Evolutionary conservation across 1,140 invertebrate genomes (phyloP).

Genomic region (Camponotus floridanus): DNA sequence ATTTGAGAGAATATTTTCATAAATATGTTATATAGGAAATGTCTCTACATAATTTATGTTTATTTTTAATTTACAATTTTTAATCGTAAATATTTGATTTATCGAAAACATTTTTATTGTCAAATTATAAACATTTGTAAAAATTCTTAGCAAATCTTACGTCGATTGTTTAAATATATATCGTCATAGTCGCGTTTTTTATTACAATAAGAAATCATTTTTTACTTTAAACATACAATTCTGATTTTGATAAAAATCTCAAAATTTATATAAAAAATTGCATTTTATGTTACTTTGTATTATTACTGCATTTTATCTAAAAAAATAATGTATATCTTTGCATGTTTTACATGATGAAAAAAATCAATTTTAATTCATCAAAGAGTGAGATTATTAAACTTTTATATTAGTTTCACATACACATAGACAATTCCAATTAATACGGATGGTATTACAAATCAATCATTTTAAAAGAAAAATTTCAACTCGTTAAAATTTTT

Average conservation of each 20-base stretch:
- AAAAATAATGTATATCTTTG: too few species aligned
- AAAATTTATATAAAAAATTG: too few species aligned
- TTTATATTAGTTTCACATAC: neutral
- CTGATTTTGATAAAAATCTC: too few species aligned
- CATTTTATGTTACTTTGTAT: too few species aligned
- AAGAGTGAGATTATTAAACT: too few species aligned
- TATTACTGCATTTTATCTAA: too few species aligned
- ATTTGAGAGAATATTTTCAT: conserved; percentile 13
- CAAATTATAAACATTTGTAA: neutral
- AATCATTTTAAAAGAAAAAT: neutral
- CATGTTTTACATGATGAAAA: neutral
- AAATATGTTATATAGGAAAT: neutral
- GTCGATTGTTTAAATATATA: too few species aligned
- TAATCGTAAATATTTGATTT: neutral
- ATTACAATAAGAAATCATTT: too few species aligned
- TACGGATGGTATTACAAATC: neutral
- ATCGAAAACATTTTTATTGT: neutral
- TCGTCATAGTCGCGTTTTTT: too few species aligned
- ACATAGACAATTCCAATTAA: neutral
- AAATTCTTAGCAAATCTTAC: too few species aligned
- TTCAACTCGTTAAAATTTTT: neutral
- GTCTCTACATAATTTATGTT: neutral
- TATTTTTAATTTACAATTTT: neutral
- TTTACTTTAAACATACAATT: too few species aligned
- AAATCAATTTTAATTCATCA: too few species aligned